Base-by-base conservation (phyloP, 2,113 vertebrate species). In the Caloenas nicobarica region DNA sequence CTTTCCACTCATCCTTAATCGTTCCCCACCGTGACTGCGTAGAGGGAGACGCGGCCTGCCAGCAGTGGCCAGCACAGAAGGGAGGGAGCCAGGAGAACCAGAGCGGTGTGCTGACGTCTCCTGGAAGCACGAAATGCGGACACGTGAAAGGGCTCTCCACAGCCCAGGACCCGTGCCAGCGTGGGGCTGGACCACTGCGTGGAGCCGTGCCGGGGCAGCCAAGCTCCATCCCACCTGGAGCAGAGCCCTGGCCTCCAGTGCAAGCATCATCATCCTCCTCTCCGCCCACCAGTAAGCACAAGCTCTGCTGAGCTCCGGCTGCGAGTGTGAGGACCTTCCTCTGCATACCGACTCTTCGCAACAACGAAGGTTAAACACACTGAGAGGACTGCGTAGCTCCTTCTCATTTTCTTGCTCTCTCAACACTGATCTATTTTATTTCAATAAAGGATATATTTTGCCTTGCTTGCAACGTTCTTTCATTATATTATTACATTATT, bases 141-240 rank as follows among this genome's bases (percentile, higher is more conserved):
- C 22, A 46, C 8, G 33, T 2, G 19, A 26, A 5, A 8, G 0
- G 5, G 33, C 22, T 40, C 36, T 85, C 46, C 1, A 6, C 56
- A 44, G 46, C 33, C 65, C 26, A 42, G 12, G 24, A n/a, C 8
- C 38, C 12, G 4, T 13, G 22, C 25, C 44, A 65, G 50, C 0
- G 2, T 33, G 50, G 44, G 0, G 1, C 36, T 9, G 28, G 54
- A 53, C 36, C 0, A 0, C 33, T 66, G 64, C 38, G 31, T 0
- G 5, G 36, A n/a, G 48, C 28, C 22, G 51, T 22, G 48, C 42
- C 10, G 31, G 40, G 26, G 15, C 19, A 61, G 26, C 9, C 19
- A 77, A 15, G 10, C n/a, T 84, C 13, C 29, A 24, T 64, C 34
- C 9, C 0, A 0, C 23, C 36, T 7, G 7, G 16, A 73, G 44